Conservation (phyloP, 2,888 invertebrate genomes). For the Asteroscopus sphinx region DNA sequence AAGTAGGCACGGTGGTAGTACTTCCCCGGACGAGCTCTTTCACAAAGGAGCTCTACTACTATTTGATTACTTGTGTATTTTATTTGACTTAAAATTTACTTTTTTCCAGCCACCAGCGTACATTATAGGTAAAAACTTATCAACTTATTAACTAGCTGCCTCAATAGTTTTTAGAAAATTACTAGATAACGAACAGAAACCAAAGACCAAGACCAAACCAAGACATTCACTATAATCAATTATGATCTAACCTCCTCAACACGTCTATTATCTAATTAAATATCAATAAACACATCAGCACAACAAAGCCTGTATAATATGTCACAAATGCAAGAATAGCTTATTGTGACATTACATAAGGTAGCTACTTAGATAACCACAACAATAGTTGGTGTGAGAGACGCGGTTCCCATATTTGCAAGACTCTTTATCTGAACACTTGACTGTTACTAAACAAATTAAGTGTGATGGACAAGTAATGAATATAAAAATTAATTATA, state of each 20-base stretch:
- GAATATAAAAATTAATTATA: constrained; percentile 7
- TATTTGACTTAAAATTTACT: too few relatives aligned
- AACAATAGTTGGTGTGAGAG: constrained; percentile 50
- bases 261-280: constrained; percentile 12
- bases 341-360: constrained; percentile 44
- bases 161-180: too few relatives aligned
- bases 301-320: constrained; percentile 29
- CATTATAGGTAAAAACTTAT: too few relatives aligned
- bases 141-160: too few relatives aligned
- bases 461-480: constrained; percentile 3
- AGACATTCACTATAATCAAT: background rate
- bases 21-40: too few relatives aligned
- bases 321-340: constrained; percentile 41
- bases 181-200: too few relatives aligned
- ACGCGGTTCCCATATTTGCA: constrained; percentile 37
- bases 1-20: too few relatives aligned
- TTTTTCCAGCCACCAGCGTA: too few relatives aligned
- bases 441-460: constrained; percentile 8
- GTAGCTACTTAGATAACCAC: constrained; percentile 44
- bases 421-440: constrained; percentile 6
- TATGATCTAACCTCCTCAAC: constrained; percentile 1
- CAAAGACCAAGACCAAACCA: too few relatives aligned
- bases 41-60: too few relatives aligned
- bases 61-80: too few relatives aligned
- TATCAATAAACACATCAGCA: constrained; percentile 18